Conservation (phyloP, 2,113 vertebrate species). For the Cryptomyrus ogoouensis region DNA sequence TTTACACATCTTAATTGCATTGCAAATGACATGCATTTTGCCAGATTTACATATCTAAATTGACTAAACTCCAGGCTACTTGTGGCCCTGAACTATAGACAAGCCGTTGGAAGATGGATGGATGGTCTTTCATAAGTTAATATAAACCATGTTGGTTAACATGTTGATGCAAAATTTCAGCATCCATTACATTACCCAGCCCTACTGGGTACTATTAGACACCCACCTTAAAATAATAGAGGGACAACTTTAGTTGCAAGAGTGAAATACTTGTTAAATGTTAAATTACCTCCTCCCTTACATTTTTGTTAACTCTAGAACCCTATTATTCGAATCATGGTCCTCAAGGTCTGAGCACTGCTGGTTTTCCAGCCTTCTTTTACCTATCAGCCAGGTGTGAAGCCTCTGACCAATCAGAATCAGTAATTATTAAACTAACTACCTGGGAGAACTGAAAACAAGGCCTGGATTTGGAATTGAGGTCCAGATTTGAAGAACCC, state of each 20-base stretch:
- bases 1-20: no score
- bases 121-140: background rate
- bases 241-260: background rate
- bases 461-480: no score
- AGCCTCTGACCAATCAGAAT: no score
- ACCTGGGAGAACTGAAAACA: no score
- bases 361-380: no score
- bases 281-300: background rate
- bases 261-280: background rate
- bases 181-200: background rate
- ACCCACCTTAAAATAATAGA: background rate
- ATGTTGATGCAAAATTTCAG: background rate
- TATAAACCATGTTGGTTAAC: background rate
- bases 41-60: background rate
- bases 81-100: background rate
- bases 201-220: background rate
- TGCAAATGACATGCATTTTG: background rate
- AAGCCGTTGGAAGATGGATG: background rate
- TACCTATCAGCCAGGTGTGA: no score
- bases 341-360: no score
- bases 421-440: no score
- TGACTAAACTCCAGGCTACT: background rate
- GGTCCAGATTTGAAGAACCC: no score
- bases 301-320: background rate
- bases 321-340: no score